Percentiles rank a stretch among this genome's conserved stretches.
phyloP scores from a whole-genome alignment of 2,113 vertebrate species.

The Piaya cayana region DNA sequence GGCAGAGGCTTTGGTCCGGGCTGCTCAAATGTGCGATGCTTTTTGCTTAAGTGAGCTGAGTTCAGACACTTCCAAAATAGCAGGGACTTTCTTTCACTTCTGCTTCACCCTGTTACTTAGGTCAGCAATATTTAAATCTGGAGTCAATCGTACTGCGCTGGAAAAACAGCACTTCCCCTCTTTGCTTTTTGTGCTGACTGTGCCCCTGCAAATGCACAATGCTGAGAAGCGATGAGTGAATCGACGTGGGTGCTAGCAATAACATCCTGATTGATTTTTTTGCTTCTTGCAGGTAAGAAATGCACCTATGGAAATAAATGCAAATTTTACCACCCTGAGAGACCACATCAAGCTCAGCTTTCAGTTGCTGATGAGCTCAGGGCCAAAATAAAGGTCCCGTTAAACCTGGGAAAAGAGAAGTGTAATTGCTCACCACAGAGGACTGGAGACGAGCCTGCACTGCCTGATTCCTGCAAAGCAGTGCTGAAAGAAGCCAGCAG shows the following conservation, averaged over 20 bases:
- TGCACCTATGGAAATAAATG: conserved; percentile 93
- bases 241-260: rapidly evolving
- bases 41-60: not conserved
- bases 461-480: rapidly evolving
- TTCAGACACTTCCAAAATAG: not conserved
- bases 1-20: not conserved
- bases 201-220: rapidly evolving
- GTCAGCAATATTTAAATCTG: not conserved
- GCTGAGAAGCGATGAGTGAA: not conserved
- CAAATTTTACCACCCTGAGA: conserved; percentile 89
- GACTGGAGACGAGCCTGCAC: not conserved
- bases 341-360: conserved; percentile 78
- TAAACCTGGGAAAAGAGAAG: not conserved
- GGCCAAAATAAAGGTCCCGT: conserved; percentile 68
- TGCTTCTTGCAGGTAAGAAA: conserved; percentile 82
- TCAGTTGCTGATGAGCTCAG: conserved; percentile 88
- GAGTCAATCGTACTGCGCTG: not conserved
- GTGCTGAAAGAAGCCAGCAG: not conserved
- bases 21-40: not conserved
- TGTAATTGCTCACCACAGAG: rapidly evolving
- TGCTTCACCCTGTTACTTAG: not conserved
- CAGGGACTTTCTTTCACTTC: not conserved
- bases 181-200: not conserved
- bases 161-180: not conserved
- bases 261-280: not conserved